Percentiles rank a stretch among this genome's conserved stretches.
Conservation (phyloP, 2,888 invertebrate genomes). For the Ochropleura plecta region DNA sequence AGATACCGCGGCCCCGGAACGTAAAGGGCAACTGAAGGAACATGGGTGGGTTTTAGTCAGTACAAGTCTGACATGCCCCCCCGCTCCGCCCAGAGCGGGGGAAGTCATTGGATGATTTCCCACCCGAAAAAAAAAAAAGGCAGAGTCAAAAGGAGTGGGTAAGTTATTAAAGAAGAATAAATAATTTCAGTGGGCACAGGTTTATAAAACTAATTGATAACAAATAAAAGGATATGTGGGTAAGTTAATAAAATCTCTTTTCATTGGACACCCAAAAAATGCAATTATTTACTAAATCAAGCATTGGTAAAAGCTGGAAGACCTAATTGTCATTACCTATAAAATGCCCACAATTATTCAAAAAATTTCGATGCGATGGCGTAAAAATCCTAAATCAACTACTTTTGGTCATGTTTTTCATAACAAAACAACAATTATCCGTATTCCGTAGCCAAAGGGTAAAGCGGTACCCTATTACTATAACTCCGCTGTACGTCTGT, state of each 20-base stretch:
- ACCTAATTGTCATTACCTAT: not conserved
- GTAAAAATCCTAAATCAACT: not conserved
- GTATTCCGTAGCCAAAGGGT: too few relatives aligned
- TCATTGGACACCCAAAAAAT: slow-evolving; percentile 25
- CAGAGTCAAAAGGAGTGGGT: not conserved
- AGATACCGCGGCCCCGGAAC: too few relatives aligned
- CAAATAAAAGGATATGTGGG: not conserved
- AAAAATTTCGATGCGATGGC: not conserved
- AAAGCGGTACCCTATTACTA: too few relatives aligned
- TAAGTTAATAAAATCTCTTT: not conserved
- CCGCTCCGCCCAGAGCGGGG: too few relatives aligned
- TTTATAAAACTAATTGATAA: not conserved
- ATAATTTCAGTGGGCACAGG: not conserved
- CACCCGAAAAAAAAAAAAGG: too few relatives aligned
- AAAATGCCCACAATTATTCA: too few relatives aligned
- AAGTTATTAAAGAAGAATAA: not conserved
- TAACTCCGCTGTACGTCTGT: too few relatives aligned
- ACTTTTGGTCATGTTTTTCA: not conserved
- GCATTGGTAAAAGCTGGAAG: slow-evolving; percentile 24
- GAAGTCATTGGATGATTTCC: too few relatives aligned
- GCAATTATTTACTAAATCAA: slow-evolving; percentile 22
- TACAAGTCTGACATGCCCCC: too few relatives aligned
- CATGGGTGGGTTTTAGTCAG: too few relatives aligned
- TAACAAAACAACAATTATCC: not conserved
- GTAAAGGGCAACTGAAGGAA: too few relatives aligned